Conservation (phyloP, 2,113 vertebrate species). For the Hucho hucho region DNA sequence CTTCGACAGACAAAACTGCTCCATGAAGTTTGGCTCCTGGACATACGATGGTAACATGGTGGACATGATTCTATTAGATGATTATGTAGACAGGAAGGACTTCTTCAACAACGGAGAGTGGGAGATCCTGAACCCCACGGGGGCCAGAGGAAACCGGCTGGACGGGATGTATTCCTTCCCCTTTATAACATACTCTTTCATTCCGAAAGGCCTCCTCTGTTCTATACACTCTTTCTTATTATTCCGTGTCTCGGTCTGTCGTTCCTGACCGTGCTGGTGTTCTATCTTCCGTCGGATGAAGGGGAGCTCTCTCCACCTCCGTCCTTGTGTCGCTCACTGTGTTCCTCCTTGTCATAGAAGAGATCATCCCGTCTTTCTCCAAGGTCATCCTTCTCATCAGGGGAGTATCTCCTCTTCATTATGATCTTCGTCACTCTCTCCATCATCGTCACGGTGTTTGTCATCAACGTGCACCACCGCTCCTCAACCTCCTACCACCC, state of each 20-base stretch:
- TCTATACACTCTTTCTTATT: conserved; percentile 96
- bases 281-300: conserved; percentile 96
- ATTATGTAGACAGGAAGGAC: conserved; percentile 92
- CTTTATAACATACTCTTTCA: conserved; percentile 91
- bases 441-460: conserved; percentile 93
- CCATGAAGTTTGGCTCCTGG: conserved; percentile 99
- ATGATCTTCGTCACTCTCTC: conserved; percentile 98
- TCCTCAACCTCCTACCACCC: conserved; percentile 94
- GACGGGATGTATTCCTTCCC: conserved; percentile 86
- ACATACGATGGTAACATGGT: conserved; percentile 94
- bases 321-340: conserved; percentile 96
- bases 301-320: conserved; percentile 92
- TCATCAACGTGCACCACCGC: conserved; percentile 96
- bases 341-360: conserved; percentile 95
- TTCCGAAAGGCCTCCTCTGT: conserved; percentile 88
- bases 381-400: conserved; percentile 96
- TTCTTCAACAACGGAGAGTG: conserved; percentile 98
- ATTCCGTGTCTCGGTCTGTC: conserved; percentile 92
- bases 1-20: conserved; percentile 95
- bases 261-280: conserved; percentile 92
- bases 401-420: conserved; percentile 94
- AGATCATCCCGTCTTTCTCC: conserved; percentile 97
- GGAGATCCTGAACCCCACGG: conserved; percentile 93
- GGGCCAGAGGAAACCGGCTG: conserved; percentile 81
- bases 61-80: conserved; percentile 84